Evolutionary conservation across 2,888 invertebrate species (phyloP), one percentile per base, ranked within the genome.

Genomic region (Drosophila stalkeri): DNA sequence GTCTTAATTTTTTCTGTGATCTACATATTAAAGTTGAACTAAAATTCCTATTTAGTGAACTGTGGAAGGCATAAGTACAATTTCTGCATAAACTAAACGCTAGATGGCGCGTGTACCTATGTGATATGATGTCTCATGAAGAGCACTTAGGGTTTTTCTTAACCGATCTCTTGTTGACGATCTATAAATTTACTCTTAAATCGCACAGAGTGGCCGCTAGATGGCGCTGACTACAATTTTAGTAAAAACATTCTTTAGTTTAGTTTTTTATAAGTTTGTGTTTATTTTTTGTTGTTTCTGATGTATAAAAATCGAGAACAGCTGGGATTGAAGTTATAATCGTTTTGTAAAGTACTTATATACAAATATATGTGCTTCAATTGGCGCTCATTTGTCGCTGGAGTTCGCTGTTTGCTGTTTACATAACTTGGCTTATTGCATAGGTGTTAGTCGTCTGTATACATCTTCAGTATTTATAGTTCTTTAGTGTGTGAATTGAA

Each of bases 341-440:
- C 33, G 44, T 43, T 56, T 77, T 46, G 61, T 72, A 68, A 73
- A 73, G 74, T 73, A 73, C 62, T 68, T 77, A 75, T 77, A 75
- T 75, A 77, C 78, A 77, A 62, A 65, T 59, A 62, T 59, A 54
- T 60, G 55, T 39, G 52, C 23, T 60, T 60, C 47, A 63, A 61
- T 9, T 39, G 23, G 47, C 39, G 55, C 33, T 44, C 60, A 51
- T 35, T 60, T 43, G 20, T 52, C 44, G 20, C 18, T 51, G 14
- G 31, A 14, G 33, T 16, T 52, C 68, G 18, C 64, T 37, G 47
- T 37, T 65, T n/a, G 9, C 47, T 47, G 47, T 47, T 27, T 31
- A 43, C 44, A 44, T 49, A 41, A 41, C 57, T 43, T 64, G 52
- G 59, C 61, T 63, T 64, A 47, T 62, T 80, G 61, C 71, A 71